Conservation (phyloP, 2,797 vertebrate genomes). For the Toxotes lorentzi region DNA sequence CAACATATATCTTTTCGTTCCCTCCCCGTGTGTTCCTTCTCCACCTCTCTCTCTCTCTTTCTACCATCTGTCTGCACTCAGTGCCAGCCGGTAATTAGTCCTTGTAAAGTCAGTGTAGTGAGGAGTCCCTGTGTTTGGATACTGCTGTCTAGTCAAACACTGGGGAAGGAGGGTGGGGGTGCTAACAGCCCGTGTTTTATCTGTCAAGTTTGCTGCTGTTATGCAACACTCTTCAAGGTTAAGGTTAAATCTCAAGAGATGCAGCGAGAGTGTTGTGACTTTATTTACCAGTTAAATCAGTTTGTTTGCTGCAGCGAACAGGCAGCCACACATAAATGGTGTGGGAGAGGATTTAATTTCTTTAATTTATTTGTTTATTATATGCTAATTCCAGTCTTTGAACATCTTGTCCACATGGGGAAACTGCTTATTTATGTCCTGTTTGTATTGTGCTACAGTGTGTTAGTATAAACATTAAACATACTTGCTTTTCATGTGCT, state of each 20-base stretch:
- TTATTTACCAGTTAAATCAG: conserved; percentile 63
- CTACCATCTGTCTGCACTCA: conserved; percentile 76
- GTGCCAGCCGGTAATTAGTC: conserved; percentile 81
- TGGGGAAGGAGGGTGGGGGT: conserved; percentile 31
- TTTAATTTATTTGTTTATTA: conserved; percentile 47
- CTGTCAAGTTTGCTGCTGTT: conserved; percentile 77
- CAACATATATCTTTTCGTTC: conserved; percentile 50
- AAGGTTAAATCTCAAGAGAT: conserved; percentile 75
- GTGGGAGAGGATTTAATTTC: conserved; percentile 17
- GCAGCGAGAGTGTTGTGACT: conserved; percentile 60
- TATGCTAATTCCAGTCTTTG: conserved; percentile 59
- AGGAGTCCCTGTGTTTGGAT: conserved; percentile 79
- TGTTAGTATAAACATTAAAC: conserved; percentile 13
- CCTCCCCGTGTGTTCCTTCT: conserved; percentile 36
- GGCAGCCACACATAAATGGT: conserved; percentile 13
- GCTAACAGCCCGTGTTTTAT: conserved; percentile 79
- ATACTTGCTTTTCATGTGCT: conserved; percentile 7
- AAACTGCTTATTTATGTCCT: conserved; percentile 35
- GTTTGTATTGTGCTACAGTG: conserved; percentile 27
- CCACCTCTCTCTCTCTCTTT: conserved; percentile 39
- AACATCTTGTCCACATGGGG: conserved; percentile 19
- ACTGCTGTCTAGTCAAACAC: conserved; percentile 77
- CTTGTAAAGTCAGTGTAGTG: conserved; percentile 76
- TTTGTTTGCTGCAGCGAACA: conserved; percentile 54
- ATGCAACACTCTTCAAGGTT: conserved; percentile 73